These are phyloP conservation scores for Mythimna lalbum DNA, from an alignment of 2,888 invertebrate genomes.

Conservation along the genomic window DNA sequence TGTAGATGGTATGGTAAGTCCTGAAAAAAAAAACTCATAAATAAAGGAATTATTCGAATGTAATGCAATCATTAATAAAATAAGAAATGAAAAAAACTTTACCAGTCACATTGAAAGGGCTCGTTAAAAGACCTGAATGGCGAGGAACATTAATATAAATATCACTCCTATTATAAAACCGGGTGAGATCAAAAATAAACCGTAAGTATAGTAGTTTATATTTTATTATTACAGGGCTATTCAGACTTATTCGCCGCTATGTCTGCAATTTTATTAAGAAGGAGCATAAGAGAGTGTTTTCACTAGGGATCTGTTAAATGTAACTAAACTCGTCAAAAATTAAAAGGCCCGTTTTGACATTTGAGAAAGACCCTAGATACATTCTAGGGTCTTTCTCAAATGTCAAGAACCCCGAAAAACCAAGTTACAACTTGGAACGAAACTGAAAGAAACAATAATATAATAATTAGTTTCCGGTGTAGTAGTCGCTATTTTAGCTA, in stretches of 20 bases:
- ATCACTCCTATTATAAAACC: slow-evolving; percentile 54
- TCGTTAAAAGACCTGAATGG: slow-evolving; percentile 49
- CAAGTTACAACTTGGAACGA: too few species aligned
- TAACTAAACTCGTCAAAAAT: too few species aligned
- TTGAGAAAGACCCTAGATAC: too few species aligned
- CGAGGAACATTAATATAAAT: slow-evolving; percentile 54
- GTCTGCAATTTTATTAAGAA: background rate
- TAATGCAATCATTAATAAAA: background rate
- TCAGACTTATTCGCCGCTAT: slow-evolving; percentile 35
- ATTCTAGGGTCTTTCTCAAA: too few species aligned
- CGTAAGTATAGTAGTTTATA: slow-evolving; percentile 45
- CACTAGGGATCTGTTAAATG: background rate
- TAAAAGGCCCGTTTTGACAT: too few species aligned
- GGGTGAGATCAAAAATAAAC: slow-evolving; percentile 53
- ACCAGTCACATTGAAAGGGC: slow-evolving; percentile 34
- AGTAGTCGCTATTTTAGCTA: too few species aligned
- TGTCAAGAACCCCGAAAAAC: too few species aligned
- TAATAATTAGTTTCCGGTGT: too few species aligned
- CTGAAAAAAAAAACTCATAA: background rate
- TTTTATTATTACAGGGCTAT: slow-evolving; percentile 41
- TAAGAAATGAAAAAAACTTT: slow-evolving; percentile 16
- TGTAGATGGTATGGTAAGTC: too few species aligned
- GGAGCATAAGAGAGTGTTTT: slow-evolving; percentile 1
- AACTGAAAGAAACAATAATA: too few species aligned
- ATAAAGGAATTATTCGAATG: background rate